A percentile compares a stretch with the other conserved stretches of the same genome.
Conservation (phyloP, 2,888 invertebrate species). For the Philonicus albiceps region DNA sequence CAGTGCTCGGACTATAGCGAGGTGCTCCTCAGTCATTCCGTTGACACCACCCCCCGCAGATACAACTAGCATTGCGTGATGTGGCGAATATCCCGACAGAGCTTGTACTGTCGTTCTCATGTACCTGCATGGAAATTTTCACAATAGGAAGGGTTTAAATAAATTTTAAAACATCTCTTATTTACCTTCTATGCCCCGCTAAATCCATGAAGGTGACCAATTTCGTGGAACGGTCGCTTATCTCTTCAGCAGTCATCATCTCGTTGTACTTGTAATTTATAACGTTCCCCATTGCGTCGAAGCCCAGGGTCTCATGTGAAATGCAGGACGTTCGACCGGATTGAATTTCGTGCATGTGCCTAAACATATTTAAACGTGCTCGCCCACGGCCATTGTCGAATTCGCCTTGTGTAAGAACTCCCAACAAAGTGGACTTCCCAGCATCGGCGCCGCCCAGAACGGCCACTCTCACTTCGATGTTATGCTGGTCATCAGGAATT, state of each 20-base stretch:
- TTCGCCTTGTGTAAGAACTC: slow-evolving; percentile 95
- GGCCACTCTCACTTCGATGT: slow-evolving; percentile 88
- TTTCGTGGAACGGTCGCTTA: slow-evolving; percentile 91
- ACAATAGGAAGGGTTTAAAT: background rate
- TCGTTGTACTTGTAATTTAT: slow-evolving; percentile 90
- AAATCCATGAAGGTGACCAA: slow-evolving; percentile 94
- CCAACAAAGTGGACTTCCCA: slow-evolving; percentile 95
- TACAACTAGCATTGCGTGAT: slow-evolving; percentile 87
- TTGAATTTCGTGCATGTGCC: slow-evolving; percentile 94
- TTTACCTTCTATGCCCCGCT: slow-evolving; percentile 87
- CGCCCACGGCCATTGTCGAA: slow-evolving; percentile 95
- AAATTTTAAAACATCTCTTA: background rate
- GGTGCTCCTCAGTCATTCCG: slow-evolving; percentile 88
- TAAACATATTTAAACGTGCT: slow-evolving; percentile 93
- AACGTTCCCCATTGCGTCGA: slow-evolving; percentile 85
- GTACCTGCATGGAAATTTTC: slow-evolving; percentile 65
- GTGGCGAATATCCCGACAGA: slow-evolving; percentile 90
- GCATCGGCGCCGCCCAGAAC: slow-evolving; percentile 96
- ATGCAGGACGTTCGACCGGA: slow-evolving; percentile 94
- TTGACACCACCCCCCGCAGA: slow-evolving; percentile 83
- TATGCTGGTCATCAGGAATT: slow-evolving; percentile 86
- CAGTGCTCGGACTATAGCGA: slow-evolving; percentile 81
- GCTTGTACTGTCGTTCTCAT: slow-evolving; percentile 95
- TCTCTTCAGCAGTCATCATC: slow-evolving; percentile 90
- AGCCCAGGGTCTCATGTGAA: slow-evolving; percentile 96